Evolutionary conservation across 2,888 invertebrate species (phyloP).

Genomic region (Bombylius major): DNA sequence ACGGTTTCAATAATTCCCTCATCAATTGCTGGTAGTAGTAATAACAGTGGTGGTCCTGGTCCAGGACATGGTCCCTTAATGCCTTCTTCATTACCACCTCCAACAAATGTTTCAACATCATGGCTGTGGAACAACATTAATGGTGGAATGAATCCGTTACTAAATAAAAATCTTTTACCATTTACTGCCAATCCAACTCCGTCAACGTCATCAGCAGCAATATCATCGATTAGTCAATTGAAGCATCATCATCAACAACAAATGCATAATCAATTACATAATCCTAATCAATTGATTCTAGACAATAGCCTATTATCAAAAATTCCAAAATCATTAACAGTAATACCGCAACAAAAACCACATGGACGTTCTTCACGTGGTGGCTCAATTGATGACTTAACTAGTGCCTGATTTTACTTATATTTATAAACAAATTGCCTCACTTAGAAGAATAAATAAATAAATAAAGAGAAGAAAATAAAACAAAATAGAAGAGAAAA

Average conservation of each 20-base stretch:
- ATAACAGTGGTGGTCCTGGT: no score
- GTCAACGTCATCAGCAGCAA: slow-evolving; percentile 25
- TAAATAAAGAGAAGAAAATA: no score
- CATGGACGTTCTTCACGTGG: not conserved
- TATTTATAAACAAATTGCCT: slow-evolving; percentile 2
- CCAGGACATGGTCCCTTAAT: not conserved
- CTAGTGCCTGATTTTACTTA: slow-evolving; percentile 8
- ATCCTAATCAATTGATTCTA: slow-evolving; percentile 25
- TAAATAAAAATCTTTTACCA: not conserved
- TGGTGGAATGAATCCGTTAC: not conserved
- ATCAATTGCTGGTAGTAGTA: not conserved
- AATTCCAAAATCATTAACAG: slow-evolving; percentile 69
- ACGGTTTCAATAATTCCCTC: slow-evolving; percentile 5
- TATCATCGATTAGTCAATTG: not conserved
- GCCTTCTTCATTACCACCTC: not conserved
- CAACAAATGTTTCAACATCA: not conserved
- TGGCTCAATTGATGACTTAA: slow-evolving; percentile 1
- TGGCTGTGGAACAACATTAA: slow-evolving; percentile 6
- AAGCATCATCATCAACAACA: slow-evolving; percentile 2
- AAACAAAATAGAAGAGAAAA: no score
- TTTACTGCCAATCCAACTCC: slow-evolving; percentile 7
- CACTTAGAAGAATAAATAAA: not conserved
- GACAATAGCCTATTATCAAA: slow-evolving; percentile 50
- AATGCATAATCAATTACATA: slow-evolving; percentile 16
- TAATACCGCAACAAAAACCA: slow-evolving; percentile 51